Percentiles rank a stretch among this genome's conserved stretches.
phyloP scores from a whole-genome alignment of 2,888 invertebrate species.

The Agrochola lota region DNA sequence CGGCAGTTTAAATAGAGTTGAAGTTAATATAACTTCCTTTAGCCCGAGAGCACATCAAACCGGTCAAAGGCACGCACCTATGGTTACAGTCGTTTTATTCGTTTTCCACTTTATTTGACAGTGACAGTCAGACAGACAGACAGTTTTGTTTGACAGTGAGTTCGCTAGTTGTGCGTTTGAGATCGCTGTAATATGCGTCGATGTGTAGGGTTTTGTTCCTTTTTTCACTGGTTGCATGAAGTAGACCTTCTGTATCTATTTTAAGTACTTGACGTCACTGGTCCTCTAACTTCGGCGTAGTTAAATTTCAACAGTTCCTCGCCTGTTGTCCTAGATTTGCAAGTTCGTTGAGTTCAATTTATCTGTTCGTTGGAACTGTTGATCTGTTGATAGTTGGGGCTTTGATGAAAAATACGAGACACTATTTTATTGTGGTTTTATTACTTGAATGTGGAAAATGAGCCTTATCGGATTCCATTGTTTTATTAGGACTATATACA shows the following conservation, averaged over 20 bases:
- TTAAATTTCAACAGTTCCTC: conserved; percentile 54
- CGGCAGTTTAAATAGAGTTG: neutral
- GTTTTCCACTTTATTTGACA: neutral
- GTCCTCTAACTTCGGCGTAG: conserved; percentile 46
- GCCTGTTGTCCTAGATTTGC: conserved; percentile 43
- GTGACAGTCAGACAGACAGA: no score
- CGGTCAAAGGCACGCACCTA: neutral
- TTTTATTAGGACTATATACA: neutral
- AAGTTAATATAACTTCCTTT: neutral
- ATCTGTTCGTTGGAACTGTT: conserved; percentile 31
- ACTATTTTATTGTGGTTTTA: neutral
- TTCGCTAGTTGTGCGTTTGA: neutral
- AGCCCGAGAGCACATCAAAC: neutral
- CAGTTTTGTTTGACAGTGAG: neutral
- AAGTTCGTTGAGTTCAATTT: conserved; percentile 50
- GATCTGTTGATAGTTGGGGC: conserved; percentile 10
- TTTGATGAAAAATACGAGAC: neutral
- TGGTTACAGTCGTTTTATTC: neutral
- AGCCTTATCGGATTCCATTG: neutral
- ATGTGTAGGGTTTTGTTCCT: neutral
- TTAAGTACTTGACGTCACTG: neutral
- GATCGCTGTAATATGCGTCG: neutral
- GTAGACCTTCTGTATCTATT: neutral
- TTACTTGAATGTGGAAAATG: neutral
- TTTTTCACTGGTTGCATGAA: neutral